Conservation (phyloP, 2,797 vertebrate genomes). For the Yasuhikotakia modesta region DNA sequence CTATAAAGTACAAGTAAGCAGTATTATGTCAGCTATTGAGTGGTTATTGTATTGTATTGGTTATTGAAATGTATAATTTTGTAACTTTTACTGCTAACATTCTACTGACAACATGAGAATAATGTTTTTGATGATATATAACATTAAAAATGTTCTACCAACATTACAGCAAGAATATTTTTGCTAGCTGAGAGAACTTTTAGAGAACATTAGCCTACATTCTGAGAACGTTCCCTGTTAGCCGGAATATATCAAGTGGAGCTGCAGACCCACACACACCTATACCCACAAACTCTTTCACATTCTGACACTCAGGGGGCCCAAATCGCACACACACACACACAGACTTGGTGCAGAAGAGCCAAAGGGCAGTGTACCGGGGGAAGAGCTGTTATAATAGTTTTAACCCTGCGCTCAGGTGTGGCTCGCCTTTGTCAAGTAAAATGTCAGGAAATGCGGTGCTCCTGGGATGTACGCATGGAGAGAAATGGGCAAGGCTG, state of each 20-base stretch:
- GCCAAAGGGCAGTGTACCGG: slow-evolving; percentile 74
- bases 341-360: slow-evolving; percentile 67
- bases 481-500: too few species aligned
- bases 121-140: too few species aligned
- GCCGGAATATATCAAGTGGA: slow-evolving; percentile 11
- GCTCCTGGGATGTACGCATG: slow-evolving; percentile 69
- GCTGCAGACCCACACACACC: slow-evolving; percentile 40
- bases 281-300: slow-evolving; percentile 33
- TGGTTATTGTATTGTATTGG: too few species aligned
- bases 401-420: slow-evolving; percentile 81
- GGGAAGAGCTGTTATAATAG: slow-evolving; percentile 77
- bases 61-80: too few species aligned
- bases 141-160: neutral
- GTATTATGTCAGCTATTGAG: too few species aligned
- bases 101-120: too few species aligned
- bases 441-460: slow-evolving; percentile 81
- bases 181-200: too few species aligned
- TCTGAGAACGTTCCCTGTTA: neutral
- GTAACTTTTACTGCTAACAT: too few species aligned
- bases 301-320: slow-evolving; percentile 39
- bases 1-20: too few species aligned
- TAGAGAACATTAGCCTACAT: too few species aligned
- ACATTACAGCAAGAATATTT: too few species aligned
- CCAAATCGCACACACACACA: slow-evolving; percentile 47
- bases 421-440: slow-evolving; percentile 79